Percentiles rank a stretch among this genome's conserved stretches.
Evolutionary conservation across 2,113 vertebrate genomes (phyloP).

Genomic region (Scomber japonicus): DNA sequence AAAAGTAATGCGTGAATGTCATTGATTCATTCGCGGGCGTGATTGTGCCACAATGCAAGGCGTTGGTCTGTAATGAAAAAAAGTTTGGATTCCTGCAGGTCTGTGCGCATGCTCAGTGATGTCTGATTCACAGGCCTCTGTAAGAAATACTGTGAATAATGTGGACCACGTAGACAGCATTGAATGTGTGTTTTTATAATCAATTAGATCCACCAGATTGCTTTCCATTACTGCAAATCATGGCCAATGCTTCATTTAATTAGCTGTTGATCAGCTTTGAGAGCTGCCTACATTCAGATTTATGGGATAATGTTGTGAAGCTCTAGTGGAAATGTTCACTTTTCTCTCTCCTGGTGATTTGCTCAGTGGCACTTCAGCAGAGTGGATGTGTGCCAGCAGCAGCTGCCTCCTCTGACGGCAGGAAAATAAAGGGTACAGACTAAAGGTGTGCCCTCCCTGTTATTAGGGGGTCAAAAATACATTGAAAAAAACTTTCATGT

Average conservation of each 20-base stretch:
- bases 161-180: conserved; percentile 66
- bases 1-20: conserved; percentile 19
- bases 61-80: conserved; percentile 78
- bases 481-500: neutral
- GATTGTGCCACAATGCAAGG: conserved; percentile 80
- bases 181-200: neutral
- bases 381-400: conserved; percentile 8
- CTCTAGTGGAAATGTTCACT: neutral
- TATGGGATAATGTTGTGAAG: neutral
- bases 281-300: neutral
- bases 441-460: conserved; percentile 27
- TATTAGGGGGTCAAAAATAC: conserved; percentile 37
- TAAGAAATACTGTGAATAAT: conserved; percentile 26
- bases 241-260: neutral
- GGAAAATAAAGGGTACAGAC: conserved; percentile 37
- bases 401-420: conserved; percentile 36
- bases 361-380: conserved; percentile 40
- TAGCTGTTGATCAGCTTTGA: neutral
- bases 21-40: conserved; percentile 76
- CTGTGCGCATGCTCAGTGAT: conserved; percentile 68
- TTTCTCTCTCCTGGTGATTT: neutral
- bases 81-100: conserved; percentile 74
- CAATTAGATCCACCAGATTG: neutral
- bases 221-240: neutral
- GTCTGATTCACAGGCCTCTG: conserved; percentile 42